Conservation (phyloP, 2,888 invertebrate species). For the Andrena camellia region DNA sequence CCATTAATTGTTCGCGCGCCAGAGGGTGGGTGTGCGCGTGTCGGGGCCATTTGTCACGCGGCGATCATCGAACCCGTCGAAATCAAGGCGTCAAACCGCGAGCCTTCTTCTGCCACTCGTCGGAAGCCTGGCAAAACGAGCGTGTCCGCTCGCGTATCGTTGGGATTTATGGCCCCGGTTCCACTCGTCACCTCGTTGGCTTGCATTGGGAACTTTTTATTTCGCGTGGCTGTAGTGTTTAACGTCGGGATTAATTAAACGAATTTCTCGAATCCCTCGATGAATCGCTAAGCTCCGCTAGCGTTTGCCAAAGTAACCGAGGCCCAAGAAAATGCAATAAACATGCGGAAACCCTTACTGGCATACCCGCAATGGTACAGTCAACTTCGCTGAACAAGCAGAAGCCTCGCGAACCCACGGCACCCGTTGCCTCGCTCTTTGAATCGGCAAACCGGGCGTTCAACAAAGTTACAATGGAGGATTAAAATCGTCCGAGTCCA, state of each 20-base stretch:
- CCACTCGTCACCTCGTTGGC: background rate
- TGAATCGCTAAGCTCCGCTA: background rate
- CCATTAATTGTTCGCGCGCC: slow-evolving; percentile 63
- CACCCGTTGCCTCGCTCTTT: background rate
- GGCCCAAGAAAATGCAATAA: background rate
- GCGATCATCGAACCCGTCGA: slow-evolving; percentile 60
- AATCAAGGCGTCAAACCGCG: slow-evolving; percentile 57
- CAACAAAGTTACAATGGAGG: background rate
- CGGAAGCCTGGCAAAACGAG: slow-evolving; percentile 48
- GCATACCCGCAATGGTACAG: background rate
- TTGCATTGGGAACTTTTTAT: background rate
- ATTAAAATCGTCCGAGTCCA: background rate
- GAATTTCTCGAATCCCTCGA: too few relatives aligned
- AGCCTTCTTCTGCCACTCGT: slow-evolving; percentile 38
- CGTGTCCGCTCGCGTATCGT: slow-evolving; percentile 29
- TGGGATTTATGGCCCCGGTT: slow-evolving; percentile 35
- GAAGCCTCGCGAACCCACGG: background rate
- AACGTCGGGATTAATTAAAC: too few relatives aligned
- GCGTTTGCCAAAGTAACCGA: too few relatives aligned
- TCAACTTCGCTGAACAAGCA: background rate
- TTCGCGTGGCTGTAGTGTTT: background rate
- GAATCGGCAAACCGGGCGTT: background rate
- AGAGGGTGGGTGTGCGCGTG: slow-evolving; percentile 29
- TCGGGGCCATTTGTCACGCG: slow-evolving; percentile 62
- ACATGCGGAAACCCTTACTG: background rate